Evolutionary conservation across 2,888 invertebrate species (phyloP), one percentile per base, ranked within the genome.

Genomic region (Leptinotarsa juncta): DNA sequence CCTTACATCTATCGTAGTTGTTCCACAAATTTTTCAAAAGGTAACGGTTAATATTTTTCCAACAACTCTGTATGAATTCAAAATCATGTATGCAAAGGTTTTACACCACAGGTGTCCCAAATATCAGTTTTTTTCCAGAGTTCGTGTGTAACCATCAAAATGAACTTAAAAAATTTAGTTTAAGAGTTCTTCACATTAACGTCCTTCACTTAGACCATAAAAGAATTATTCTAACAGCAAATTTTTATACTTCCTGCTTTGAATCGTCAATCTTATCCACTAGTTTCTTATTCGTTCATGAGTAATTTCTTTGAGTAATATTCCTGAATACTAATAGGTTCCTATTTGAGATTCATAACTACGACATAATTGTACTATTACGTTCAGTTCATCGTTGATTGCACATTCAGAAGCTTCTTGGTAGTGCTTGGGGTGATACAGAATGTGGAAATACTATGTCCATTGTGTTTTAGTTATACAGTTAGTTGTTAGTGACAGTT

Each of bases 371-470:
- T 57, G 20, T 57, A 2, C 5, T 12, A 23, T 23, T 1, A 23
- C 20, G 57, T 42, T 68, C 55, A 68, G 53, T 68, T 42, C 55
- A 20, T 68, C n/a, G 55, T 18, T 57, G 57, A 57, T 57, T 42
- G 16, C 26, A 69, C 57, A 62, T 42, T 62, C 57, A 62, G 62
- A 69, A 69, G 69, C 42, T 55, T 62, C 62, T 62, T 42, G 3
- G 62, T 16, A 57, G 69, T 57, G 57, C 53, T 57, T 69, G 50
- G 57, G 48, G 69, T 57, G 26, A 14, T 55, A 55, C 57, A 50
- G 16, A 48, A 69, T 69, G 69, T 69, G 69, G 69, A 69, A 69
- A 42, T 55, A 48, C 48, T 69, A 32, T 69, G 26, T 55, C 5
- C 57, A 60, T 57, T 69, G 57, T 69, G 69, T 49, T 69, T 48